These are phyloP conservation scores for Temnothorax curvispinosus DNA, from an alignment of 1,140 invertebrate species.

Conservation along the genomic window DNA sequence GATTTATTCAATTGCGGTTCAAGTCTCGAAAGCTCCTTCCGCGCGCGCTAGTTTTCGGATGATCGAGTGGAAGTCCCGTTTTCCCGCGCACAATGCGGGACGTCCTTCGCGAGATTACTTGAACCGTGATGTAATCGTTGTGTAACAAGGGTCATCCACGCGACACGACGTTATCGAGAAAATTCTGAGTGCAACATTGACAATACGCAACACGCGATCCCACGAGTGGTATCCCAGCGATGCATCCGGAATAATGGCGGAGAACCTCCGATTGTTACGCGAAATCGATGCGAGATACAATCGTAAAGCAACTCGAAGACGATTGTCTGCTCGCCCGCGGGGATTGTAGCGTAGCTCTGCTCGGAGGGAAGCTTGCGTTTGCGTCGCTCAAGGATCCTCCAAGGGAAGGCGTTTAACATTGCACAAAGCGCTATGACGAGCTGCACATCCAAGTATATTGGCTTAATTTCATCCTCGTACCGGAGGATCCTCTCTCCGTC, in stretches of 20 bases:
- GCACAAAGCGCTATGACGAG: constrained; percentile 8
- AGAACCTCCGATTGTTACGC: constrained; percentile 5
- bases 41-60: background rate
- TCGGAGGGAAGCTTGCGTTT: background rate
- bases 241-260: constrained; percentile 24
- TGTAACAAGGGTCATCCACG: constrained; percentile 15
- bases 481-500: background rate
- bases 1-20: constrained; percentile 7
- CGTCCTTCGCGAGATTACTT: background rate
- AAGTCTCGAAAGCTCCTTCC: background rate
- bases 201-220: constrained; percentile 13
- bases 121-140: constrained; percentile 29
- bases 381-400: background rate
- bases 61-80: constrained; percentile 10
- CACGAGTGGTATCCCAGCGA: background rate
- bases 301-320: constrained; percentile 10
- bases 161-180: constrained; percentile 32
- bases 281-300: constrained; percentile 22
- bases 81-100: background rate
- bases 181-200: constrained; percentile 32
- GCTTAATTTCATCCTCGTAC: constrained; percentile 15
- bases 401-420: background rate
- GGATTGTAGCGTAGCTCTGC: background rate
- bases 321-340: constrained; percentile 19
- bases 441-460: constrained; percentile 11